Base-by-base conservation (phyloP, 2,797 vertebrate genomes). In the Ctenochaetus hawaiiensis region DNA sequence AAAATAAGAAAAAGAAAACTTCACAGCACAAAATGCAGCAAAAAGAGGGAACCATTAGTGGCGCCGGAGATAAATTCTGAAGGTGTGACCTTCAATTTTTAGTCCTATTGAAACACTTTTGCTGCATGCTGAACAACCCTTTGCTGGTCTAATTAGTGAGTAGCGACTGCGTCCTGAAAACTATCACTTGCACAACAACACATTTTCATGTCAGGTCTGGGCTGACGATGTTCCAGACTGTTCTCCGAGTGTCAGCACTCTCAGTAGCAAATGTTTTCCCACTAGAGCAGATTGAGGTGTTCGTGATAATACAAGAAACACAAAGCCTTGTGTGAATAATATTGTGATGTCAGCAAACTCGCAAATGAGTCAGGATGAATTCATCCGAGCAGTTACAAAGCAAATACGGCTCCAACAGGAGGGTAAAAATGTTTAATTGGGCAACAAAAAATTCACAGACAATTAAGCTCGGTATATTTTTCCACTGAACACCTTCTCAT, bases 1-100 rank as follows among this genome's bases (percentile, higher is more conserved):
- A 49, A 20, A 20, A 18, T 17, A 41, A n/a, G 30, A 44, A 12
- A 34, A 30, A 45, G 18, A 14, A 17, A 30, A 56, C 49, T 41
- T 26, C 37, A 66, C 16, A 20, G 44, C 23, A 56, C 2, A 5
- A 30, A 51, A 51, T 8, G 0, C 48, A 62, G 20, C 4, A 12
- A 17, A 20, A 7, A 10, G n/a, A 70, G 18, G 7, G 8, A 30
- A 30, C 26, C 26, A 30, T 30, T 17, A 6, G 30, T 11, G 16
- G 23, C 4, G 13, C 20, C 4, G 8, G 6, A 51, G 43, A 49
- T 45, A 1, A 69, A 30, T 30, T 30, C 23, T 37, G 9, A 64
- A 54, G 26, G 41, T 41, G 26, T 66, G 77, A 65, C 59, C 60
- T 70, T 72, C 5, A 66, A 49, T 63, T 49, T 48, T 1, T 16